These are phyloP conservation scores for Diplolepis rosae DNA, from an alignment of 2,888 invertebrate species.

Conservation along the genomic window DNA sequence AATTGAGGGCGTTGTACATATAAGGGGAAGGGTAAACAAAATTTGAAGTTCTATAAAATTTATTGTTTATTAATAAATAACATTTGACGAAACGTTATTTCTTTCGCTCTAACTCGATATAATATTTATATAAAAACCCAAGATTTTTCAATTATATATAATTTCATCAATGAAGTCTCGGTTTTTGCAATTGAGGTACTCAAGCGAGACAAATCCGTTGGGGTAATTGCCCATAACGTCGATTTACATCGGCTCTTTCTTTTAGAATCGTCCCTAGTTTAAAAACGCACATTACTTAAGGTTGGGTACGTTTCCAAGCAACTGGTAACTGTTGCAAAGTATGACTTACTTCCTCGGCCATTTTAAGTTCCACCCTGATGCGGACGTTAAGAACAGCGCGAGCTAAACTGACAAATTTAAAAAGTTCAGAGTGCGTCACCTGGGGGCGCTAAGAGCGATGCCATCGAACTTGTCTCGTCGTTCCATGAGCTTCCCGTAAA, in stretches of 20 bases:
- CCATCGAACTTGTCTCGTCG: constrained; percentile 47
- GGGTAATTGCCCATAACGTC: constrained; percentile 12
- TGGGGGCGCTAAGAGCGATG: constrained; percentile 40
- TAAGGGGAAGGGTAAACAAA: too few relatives aligned
- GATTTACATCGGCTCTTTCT: constrained; percentile 17
- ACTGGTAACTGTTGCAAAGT: constrained; percentile 14
- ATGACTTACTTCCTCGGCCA: constrained; percentile 43
- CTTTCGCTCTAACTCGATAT: too few relatives aligned
- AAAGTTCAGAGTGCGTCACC: constrained; percentile 47
- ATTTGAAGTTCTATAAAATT: too few relatives aligned
- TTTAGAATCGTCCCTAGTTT: not conserved
- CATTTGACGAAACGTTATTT: too few relatives aligned
- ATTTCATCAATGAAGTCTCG: not conserved
- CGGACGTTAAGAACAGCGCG: constrained; percentile 41
- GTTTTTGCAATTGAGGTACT: constrained; percentile 6
- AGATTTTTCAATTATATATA: not conserved
- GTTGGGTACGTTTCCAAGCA: not conserved
- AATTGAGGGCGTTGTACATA: too few relatives aligned
- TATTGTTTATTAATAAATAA: too few relatives aligned
- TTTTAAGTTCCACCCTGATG: constrained; percentile 43
- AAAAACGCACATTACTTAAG: not conserved
- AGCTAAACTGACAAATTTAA: constrained; percentile 49
- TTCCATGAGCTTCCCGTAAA: constrained; percentile 41
- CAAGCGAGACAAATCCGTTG: constrained; percentile 16
- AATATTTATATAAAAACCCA: not conserved